phyloP scores from a whole-genome alignment of 2,888 invertebrate genomes.

The Lithophane socia region DNA sequence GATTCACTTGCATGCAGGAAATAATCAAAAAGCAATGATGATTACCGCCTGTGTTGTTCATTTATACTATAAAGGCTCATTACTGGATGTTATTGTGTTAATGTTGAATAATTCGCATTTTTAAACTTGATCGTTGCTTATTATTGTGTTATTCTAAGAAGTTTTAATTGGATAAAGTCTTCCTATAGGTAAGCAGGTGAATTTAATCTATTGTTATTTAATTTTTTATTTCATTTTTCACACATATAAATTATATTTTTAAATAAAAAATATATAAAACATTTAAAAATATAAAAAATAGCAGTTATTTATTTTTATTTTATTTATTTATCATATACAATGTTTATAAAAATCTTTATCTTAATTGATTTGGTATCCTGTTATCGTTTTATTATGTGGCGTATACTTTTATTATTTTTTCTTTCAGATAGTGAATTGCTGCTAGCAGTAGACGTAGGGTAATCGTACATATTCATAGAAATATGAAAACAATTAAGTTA shows the following conservation, averaged over 20 bases:
- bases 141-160: conserved; percentile 32
- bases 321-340: no score
- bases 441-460: not conserved
- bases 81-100: conserved; percentile 40
- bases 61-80: conserved; percentile 47
- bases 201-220: conserved; percentile 6
- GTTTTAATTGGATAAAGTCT: conserved; percentile 10
- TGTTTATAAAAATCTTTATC: no score
- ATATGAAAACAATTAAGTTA: no score
- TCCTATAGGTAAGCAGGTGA: not conserved
- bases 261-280: no score
- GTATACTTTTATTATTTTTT: not conserved
- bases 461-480: no score
- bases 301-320: no score
- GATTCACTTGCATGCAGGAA: conserved; percentile 65
- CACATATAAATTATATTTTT: no score
- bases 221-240: no score
- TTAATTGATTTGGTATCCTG: not conserved
- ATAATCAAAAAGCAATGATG: conserved; percentile 63
- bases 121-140: conserved; percentile 5
- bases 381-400: not conserved
- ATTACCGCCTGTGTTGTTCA: conserved; percentile 36
- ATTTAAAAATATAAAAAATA: no score
- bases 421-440: not conserved
- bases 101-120: conserved; percentile 53